These are phyloP conservation scores for Asobara japonica DNA, from an alignment of 1,140 invertebrate species.

Conservation along the genomic window DNA sequence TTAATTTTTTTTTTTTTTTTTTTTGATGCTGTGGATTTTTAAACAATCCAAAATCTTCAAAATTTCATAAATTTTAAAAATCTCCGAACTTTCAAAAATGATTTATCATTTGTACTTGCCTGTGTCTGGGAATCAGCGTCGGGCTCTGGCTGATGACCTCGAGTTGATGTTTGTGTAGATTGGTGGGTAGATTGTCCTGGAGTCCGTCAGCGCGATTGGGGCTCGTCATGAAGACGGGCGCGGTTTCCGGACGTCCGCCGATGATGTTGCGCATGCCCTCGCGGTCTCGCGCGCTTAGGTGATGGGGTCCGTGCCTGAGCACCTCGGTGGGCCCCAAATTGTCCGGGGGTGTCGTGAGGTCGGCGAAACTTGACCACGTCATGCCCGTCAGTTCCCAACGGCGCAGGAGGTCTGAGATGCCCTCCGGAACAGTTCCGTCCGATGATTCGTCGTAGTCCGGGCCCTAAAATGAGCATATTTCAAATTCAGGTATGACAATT, in stretches of 20 bases:
- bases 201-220: slow-evolving; percentile 60
- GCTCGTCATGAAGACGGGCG: slow-evolving; percentile 55
- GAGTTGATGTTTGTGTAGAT: slow-evolving; percentile 59
- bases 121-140: slow-evolving; percentile 55
- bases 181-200: slow-evolving; percentile 53
- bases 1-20: slow-evolving; percentile 45
- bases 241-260: slow-evolving; percentile 60
- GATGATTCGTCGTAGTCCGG: slow-evolving; percentile 74
- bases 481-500: slow-evolving; percentile 37
- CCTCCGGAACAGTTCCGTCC: slow-evolving; percentile 52
- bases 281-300: slow-evolving; percentile 51
- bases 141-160: slow-evolving; percentile 63
- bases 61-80: no score
- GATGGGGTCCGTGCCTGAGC: slow-evolving; percentile 38
- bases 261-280: slow-evolving; percentile 62
- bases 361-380: slow-evolving; percentile 50
- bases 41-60: no score
- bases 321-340: background rate
- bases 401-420: slow-evolving; percentile 50
- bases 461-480: no score
- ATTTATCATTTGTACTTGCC: no score
- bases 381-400: slow-evolving; percentile 60
- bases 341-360: background rate
- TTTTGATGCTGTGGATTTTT: no score
- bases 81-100: no score